Evolutionary conservation across 2,797 vertebrate species (phyloP).

Genomic region (Hydrophis major): DNA sequence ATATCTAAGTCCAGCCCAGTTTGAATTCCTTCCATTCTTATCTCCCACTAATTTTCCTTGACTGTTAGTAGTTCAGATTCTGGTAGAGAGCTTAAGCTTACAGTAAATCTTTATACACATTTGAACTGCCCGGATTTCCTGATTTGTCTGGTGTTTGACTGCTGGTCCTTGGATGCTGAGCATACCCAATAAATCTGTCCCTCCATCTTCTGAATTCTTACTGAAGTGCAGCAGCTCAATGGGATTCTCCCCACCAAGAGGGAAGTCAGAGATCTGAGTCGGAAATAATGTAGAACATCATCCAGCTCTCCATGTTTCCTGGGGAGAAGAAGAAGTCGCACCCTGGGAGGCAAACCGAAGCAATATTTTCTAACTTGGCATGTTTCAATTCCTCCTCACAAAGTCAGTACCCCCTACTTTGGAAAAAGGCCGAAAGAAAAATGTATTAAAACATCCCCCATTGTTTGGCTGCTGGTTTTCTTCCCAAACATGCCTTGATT

Average conservation of each 20-base stretch:
- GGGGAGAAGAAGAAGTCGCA: not conserved
- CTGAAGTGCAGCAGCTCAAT: not conserved
- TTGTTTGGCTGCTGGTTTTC: not conserved
- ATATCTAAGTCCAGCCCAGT: not conserved
- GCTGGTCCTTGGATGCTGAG: not conserved
- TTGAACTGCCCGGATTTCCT: not conserved
- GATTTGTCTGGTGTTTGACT: not conserved
- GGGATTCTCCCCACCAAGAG: not conserved
- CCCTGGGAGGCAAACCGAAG: not conserved
- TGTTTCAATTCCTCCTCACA: not conserved
- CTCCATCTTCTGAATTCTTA: not conserved
- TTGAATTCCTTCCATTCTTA: not conserved
- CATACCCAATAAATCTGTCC: not conserved
- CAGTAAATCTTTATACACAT: not conserved
- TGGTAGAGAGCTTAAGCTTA: not conserved
- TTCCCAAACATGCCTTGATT: not conserved
- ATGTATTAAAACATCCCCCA: not conserved
- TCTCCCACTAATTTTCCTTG: not conserved
- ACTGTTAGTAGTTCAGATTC: not conserved
- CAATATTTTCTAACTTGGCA: not conserved
- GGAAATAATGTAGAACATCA: not conserved
- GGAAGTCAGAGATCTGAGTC: not conserved
- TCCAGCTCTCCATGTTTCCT: not conserved
- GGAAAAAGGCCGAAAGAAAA: not conserved
- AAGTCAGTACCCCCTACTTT: constrained; percentile 6